These are phyloP conservation scores for Heliconius charithonia DNA, from an alignment of 2,888 invertebrate species.

Conservation along the genomic window DNA sequence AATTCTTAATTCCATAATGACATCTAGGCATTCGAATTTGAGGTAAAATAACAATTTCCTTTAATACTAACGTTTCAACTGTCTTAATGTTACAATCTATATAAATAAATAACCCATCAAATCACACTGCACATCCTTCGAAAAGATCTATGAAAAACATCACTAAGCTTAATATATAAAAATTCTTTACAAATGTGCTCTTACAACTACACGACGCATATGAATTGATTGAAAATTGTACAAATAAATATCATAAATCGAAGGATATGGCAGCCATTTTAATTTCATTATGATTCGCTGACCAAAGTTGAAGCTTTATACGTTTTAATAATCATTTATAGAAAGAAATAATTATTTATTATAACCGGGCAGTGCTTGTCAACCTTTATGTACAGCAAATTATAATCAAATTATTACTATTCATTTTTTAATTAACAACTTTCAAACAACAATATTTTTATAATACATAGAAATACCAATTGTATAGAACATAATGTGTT, in stretches of 20 bases:
- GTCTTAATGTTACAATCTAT: constrained; percentile 52
- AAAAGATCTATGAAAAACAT: constrained; percentile 27
- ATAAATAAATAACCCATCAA: constrained; percentile 64
- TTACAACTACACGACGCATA: constrained; percentile 26
- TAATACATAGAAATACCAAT: background rate
- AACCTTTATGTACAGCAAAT: constrained; percentile 27
- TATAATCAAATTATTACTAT: constrained; percentile 27
- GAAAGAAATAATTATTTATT: background rate
- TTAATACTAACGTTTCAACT: constrained; percentile 8
- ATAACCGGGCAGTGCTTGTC: background rate
- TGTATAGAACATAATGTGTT: background rate
- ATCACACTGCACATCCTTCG: constrained; percentile 43
- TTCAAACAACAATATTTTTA: background rate
- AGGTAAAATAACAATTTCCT: constrained; percentile 48
- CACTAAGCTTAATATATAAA: constrained; percentile 25
- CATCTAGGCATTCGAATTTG: constrained; percentile 18
- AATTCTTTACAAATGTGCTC: constrained; percentile 26
- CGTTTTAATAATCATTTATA: background rate
- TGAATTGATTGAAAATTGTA: constrained; percentile 16
- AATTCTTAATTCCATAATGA: constrained; percentile 25
- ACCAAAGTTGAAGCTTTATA: background rate
- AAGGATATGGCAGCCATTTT: constrained; percentile 35
- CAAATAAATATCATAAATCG: constrained; percentile 28
- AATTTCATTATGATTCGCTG: constrained; percentile 35
- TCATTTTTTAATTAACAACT: background rate